Conservation (phyloP, 2,888 invertebrate species). For the Scaptomyza caliginosa region DNA sequence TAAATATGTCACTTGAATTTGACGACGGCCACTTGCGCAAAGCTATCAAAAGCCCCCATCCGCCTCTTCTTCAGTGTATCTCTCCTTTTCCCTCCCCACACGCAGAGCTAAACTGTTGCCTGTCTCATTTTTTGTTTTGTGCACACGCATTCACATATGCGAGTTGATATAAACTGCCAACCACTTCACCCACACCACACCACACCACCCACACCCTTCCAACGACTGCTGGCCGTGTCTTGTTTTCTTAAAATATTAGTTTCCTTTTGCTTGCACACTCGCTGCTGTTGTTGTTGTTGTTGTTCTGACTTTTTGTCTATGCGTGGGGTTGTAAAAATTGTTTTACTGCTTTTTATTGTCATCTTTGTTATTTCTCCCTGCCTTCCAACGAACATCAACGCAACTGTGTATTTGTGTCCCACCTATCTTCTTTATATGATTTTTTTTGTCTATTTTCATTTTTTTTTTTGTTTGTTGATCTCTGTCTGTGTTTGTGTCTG, state of each 20-base stretch:
- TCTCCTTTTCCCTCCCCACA: not conserved
- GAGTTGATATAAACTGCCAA: slow-evolving; percentile 35
- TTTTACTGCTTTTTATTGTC: slow-evolving; percentile 79
- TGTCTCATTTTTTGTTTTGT: slow-evolving; percentile 11
- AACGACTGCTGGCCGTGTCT: slow-evolving; percentile 45
- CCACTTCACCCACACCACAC: not conserved
- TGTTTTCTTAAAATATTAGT: slow-evolving; percentile 81
- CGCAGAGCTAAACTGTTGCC: slow-evolving; percentile 61
- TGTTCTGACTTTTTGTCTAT: slow-evolving; percentile 35
- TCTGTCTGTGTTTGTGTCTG: slow-evolving; percentile 37
- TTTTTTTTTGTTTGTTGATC: slow-evolving; percentile 19
- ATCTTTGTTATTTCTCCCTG: slow-evolving; percentile 67
- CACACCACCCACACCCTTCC: not conserved
- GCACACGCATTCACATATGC: slow-evolving; percentile 14
- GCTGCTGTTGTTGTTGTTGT: slow-evolving; percentile 14
- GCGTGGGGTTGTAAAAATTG: slow-evolving; percentile 57
- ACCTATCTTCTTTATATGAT: slow-evolving; percentile 20
- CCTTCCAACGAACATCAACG: not conserved
- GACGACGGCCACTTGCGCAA: slow-evolving; percentile 74
- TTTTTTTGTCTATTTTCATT: not conserved
- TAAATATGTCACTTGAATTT: slow-evolving; percentile 79
- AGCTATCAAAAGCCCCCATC: slow-evolving; percentile 9
- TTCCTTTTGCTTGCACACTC: slow-evolving; percentile 59
- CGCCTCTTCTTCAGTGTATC: not conserved
- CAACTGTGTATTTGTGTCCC: slow-evolving; percentile 17